phyloP scores from a whole-genome alignment of 1,140 invertebrate genomes.

The Homalodisca vitripennis region DNA sequence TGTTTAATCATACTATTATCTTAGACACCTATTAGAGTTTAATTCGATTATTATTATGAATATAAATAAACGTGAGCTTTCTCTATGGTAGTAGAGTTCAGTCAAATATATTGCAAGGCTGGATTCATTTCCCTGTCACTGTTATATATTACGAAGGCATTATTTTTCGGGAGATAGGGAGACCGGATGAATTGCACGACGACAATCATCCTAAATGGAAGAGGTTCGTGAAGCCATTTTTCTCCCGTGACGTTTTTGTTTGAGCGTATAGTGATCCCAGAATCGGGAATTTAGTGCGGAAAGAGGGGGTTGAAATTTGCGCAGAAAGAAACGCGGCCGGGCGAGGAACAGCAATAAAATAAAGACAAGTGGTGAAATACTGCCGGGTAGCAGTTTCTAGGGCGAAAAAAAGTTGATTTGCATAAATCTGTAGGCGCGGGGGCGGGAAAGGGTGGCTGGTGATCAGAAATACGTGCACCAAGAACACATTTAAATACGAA shows the following conservation, averaged over 20 bases:
- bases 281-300: neutral
- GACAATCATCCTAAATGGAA: neutral
- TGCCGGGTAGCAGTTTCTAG: neutral
- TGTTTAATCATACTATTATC: no score
- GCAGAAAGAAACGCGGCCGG: neutral
- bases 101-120: no score
- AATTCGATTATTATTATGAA: no score
- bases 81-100: no score
- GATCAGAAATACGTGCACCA: neutral
- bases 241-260: neutral
- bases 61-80: no score
- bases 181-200: no score
- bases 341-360: constrained; percentile 10
- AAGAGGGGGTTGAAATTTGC: constrained; percentile 1
- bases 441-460: neutral
- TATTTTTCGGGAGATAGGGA: no score
- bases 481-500: constrained; percentile 12
- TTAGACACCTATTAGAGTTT: no score
- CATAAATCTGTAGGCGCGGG: neutral
- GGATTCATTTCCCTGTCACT: no score
- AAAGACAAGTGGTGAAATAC: constrained; percentile 6
- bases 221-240: neutral
- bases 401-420: constrained; percentile 8
- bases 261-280: neutral
- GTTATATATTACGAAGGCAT: no score